Conservation (phyloP, 2,113 vertebrate species). For the Chinchilla lanigera region DNA sequence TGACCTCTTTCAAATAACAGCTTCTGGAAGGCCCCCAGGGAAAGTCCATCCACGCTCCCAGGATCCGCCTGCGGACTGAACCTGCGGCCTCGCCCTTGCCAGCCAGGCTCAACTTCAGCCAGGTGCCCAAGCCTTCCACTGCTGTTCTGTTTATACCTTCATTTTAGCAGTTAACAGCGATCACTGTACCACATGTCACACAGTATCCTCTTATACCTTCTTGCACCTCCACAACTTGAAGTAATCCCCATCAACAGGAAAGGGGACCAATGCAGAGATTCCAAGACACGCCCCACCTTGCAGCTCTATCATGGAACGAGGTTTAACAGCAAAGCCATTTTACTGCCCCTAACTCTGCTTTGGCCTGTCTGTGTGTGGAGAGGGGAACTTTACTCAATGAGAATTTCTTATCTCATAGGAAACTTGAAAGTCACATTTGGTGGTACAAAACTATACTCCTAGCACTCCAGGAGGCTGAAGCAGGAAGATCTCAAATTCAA, state of each 20-base stretch:
- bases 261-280: fast-evolving
- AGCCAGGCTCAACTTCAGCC: background rate
- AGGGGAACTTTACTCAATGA: background rate
- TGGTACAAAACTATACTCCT: too few relatives aligned
- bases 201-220: background rate
- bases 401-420: background rate
- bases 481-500: background rate
- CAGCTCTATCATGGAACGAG: background rate
- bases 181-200: fast-evolving
- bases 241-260: background rate
- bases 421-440: background rate
- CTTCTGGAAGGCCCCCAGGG: background rate
- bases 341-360: background rate
- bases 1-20: background rate
- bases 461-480: background rate
- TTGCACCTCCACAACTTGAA: background rate
- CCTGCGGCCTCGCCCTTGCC: background rate
- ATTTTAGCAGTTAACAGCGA: background rate
- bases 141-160: background rate
- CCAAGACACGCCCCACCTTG: fast-evolving
- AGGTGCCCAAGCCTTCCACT: background rate
- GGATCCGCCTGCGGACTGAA: background rate
- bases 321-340: too few relatives aligned
- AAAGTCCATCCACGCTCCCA: background rate
- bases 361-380: background rate